phyloP scores from a whole-genome alignment of 1,140 invertebrate genomes.

The Drosophila miranda region DNA sequence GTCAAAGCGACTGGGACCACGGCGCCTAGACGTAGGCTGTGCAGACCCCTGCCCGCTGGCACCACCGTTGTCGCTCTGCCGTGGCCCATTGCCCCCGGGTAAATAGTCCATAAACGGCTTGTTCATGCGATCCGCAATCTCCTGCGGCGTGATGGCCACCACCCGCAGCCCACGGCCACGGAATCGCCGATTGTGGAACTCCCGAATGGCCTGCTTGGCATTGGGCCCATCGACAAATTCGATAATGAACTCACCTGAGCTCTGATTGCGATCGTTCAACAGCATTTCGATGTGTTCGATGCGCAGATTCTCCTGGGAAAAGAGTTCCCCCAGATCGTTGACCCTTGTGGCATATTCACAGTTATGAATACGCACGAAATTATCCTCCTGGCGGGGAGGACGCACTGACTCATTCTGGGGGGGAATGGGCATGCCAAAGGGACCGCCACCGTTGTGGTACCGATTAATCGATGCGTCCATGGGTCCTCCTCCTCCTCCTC shows the following conservation, averaged over 20 bases:
- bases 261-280: conserved; percentile 86
- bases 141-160: conserved; percentile 85
- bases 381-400: conserved; percentile 43
- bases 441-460: conserved; percentile 15
- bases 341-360: conserved; percentile 89
- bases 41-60: background rate
- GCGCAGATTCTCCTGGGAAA: conserved; percentile 88
- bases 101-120: conserved; percentile 78
- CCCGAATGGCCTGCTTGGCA: conserved; percentile 86
- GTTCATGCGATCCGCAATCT: conserved; percentile 83
- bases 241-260: conserved; percentile 92
- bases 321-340: conserved; percentile 91
- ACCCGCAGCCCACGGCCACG: conserved; percentile 88
- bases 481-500: background rate
- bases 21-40: conserved; percentile 39
- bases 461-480: conserved; percentile 19
- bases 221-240: conserved; percentile 89
- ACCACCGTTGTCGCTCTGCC: conserved; percentile 14
- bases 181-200: conserved; percentile 86
- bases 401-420: too few relatives aligned
- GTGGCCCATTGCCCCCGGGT: conserved; percentile 59
- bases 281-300: conserved; percentile 91
- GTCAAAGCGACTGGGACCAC: conserved; percentile 66
- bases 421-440: conserved; percentile 1
- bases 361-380: conserved; percentile 88